Evolutionary conservation across 1,140 invertebrate species (phyloP).

Genomic region (Orius laevigatus): DNA sequence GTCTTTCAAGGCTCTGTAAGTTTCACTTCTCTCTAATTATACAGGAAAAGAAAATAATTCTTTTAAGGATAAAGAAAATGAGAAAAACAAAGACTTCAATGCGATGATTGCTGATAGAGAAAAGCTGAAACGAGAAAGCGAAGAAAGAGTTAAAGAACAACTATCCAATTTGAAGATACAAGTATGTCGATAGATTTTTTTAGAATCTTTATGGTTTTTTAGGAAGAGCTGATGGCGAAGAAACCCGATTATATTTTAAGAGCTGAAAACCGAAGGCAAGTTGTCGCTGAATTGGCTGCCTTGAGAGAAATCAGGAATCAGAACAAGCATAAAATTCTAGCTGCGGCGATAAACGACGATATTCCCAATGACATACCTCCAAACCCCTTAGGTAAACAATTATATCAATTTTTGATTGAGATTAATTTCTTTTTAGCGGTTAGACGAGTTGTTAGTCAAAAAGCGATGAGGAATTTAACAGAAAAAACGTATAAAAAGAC

Average conservation of each 20-base stretch:
- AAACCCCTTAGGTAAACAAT: slow-evolving; percentile 9
- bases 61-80: no score
- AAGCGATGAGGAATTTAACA: slow-evolving; percentile 29
- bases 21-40: neutral
- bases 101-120: no score
- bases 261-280: slow-evolving; percentile 20
- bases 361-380: neutral
- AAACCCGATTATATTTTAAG: slow-evolving; percentile 20
- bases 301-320: slow-evolving; percentile 18
- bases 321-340: slow-evolving; percentile 14
- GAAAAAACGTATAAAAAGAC: slow-evolving; percentile 31
- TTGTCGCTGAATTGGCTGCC: slow-evolving; percentile 19
- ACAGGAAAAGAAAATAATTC: no score
- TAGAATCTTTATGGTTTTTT: slow-evolving; percentile 10
- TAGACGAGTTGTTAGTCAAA: slow-evolving; percentile 29
- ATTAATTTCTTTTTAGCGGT: slow-evolving; percentile 17
- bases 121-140: no score
- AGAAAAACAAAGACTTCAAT: no score
- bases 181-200: neutral
- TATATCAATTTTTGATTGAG: neutral
- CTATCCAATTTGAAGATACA: neutral
- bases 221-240: slow-evolving; percentile 21
- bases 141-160: no score
- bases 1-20: slow-evolving; percentile 1
- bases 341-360: slow-evolving; percentile 5